These are phyloP conservation scores for Zoroaster sp. DNA, from an alignment of 53 echinoderm and acorn worm species.

Conservation along the genomic window DNA sequence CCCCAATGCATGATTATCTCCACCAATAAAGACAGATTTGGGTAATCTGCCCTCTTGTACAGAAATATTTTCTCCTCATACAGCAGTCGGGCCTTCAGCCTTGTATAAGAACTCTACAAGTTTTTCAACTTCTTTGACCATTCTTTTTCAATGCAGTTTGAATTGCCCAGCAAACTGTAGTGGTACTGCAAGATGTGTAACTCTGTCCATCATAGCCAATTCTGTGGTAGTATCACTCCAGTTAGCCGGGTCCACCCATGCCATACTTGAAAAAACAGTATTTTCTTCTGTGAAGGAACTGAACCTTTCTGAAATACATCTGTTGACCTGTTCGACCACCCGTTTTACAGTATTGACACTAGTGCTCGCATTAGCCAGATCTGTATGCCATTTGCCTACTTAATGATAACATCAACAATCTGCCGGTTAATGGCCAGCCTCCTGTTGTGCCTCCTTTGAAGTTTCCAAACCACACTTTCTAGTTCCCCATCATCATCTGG, in stretches of 20 bases:
- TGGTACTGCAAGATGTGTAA: conserved; percentile 44
- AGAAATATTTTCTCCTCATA: conserved; percentile 47
- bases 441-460: conserved; percentile 12
- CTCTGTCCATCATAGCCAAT: conserved; percentile 34
- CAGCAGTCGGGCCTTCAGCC: conserved; percentile 9
- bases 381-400: background rate
- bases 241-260: conserved; percentile 64
- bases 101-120: conserved; percentile 26
- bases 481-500: too few relatives aligned
- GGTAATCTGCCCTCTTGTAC: conserved; percentile 49
- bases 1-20: conserved; percentile 41
- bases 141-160: conserved; percentile 32
- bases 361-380: background rate
- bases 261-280: conserved; percentile 46
- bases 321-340: background rate
- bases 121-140: conserved; percentile 48
- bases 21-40: conserved; percentile 19
- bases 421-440: background rate
- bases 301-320: conserved; percentile 38
- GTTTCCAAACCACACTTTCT: too few relatives aligned
- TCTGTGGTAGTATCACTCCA: conserved; percentile 59
- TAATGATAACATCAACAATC: background rate
- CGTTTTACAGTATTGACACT: background rate
- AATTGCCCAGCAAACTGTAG: conserved; percentile 35
- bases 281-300: conserved; percentile 31